Conservation (phyloP, 2,888 invertebrate genomes). For the Epistrophe grossulariae region DNA sequence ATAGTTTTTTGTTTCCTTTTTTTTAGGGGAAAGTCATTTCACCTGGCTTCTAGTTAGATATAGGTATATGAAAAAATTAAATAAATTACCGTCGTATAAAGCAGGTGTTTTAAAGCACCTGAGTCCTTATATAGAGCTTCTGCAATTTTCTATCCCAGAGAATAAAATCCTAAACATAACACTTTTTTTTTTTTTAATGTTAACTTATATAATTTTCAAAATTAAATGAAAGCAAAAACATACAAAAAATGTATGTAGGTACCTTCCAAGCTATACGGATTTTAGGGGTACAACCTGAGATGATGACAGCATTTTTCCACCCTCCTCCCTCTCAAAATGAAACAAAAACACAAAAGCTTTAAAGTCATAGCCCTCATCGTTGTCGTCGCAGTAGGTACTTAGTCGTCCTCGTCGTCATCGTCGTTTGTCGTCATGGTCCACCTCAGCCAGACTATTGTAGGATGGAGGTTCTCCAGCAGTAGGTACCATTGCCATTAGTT, state of each 20-base stretch:
- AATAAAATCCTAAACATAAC: constrained; percentile 36
- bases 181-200: constrained; percentile 15
- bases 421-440: constrained; percentile 14
- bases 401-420: background rate
- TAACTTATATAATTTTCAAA: constrained; percentile 46
- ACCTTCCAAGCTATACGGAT: constrained; percentile 1
- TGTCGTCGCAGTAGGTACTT: background rate
- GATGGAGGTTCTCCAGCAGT: constrained; percentile 5
- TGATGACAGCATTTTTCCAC: constrained; percentile 53
- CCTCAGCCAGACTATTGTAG: constrained; percentile 13
- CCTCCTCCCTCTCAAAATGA: background rate
- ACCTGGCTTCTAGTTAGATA: background rate
- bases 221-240: constrained; percentile 61
- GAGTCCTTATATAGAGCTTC: background rate
- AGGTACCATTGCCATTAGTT: constrained; percentile 60
- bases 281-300: constrained; percentile 25
- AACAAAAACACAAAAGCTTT: constrained; percentile 43
- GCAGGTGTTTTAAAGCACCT: constrained; percentile 24
- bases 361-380: constrained; percentile 21
- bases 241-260: constrained; percentile 5
- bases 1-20: background rate
- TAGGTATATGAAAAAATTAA: background rate
- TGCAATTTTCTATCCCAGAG: background rate
- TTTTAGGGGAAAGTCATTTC: background rate
- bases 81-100: constrained; percentile 1